phyloP scores from a whole-genome alignment of 2,797 vertebrate species.

The Silurus aristotelis region DNA sequence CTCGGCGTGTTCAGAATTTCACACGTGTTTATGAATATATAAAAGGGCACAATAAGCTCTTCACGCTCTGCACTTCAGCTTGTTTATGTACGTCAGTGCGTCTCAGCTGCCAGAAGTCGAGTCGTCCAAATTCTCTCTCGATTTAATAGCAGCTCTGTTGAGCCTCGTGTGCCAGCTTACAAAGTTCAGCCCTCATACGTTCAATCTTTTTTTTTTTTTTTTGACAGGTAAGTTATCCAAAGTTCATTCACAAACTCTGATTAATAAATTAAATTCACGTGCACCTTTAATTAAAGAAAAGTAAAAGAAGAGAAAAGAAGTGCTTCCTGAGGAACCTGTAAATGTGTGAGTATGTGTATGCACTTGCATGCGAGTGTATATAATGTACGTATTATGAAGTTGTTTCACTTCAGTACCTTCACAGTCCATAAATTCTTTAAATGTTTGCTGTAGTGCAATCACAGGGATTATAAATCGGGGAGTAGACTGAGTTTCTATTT shows the following conservation, averaged over 20 bases:
- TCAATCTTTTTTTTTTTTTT: background rate
- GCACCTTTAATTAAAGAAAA: background rate
- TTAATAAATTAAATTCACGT: constrained; percentile 31
- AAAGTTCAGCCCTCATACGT: constrained; percentile 23
- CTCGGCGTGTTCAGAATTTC: background rate
- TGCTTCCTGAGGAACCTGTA: background rate
- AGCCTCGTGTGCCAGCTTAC: constrained; percentile 36
- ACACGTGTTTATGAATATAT: constrained; percentile 18
- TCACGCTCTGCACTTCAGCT: constrained; percentile 23
- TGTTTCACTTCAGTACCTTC: constrained; percentile 52
- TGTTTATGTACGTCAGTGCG: constrained; percentile 20
- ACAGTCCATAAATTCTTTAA: constrained; percentile 50
- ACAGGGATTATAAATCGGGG: constrained; percentile 51
- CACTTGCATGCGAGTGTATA: background rate
- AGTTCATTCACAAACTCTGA: constrained; percentile 48
- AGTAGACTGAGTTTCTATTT: constrained; percentile 49
- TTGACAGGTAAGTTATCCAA: constrained; percentile 51
- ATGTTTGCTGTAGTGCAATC: constrained; percentile 46
- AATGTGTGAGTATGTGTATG: background rate
- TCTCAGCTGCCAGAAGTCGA: constrained; percentile 25
- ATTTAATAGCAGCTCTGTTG: constrained; percentile 41
- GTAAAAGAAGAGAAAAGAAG: background rate
- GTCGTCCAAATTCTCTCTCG: constrained; percentile 40
- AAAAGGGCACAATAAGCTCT: constrained; percentile 38
- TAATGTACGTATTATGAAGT: background rate